Evolutionary conservation across 2,797 vertebrate genomes (phyloP), one percentile per base, ranked within the genome.

Genomic region (Thalassophryne amazonica): DNA sequence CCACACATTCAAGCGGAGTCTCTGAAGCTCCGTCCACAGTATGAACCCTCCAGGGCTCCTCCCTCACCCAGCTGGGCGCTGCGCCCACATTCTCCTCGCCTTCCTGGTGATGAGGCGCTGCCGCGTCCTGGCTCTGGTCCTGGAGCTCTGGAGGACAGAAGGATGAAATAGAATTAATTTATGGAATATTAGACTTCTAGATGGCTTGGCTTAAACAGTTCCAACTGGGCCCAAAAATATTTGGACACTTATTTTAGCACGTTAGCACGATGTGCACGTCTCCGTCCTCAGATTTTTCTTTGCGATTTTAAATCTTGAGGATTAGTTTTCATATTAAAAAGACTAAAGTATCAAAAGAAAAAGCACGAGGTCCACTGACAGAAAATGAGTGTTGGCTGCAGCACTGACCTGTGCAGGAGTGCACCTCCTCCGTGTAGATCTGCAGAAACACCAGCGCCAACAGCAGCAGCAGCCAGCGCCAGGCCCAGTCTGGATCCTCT

Each of bases 391-490:
- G 21, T 14, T 6, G 0, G 5, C 5, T 23, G 3, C 9, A 35
- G 1, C n/a, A n/a, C n/a, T n/a, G n/a, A 84, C 78, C 80, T 76
- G 80, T 23, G 55, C 76, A 69, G 42, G 48, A 64, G 40, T 48
- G n/a, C 0, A 54, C 57, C 27, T 91, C 89, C 62, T 92, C 90
- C 0, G 15, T 83, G 81, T 82, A 90, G 66, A 92, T 85, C 81
- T 92, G 91, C 43, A 91, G 70, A 54, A 90, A 64, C 39, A 92
- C 69, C 1, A 91, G 58, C 1, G 76, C 69, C 2, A 58, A 81
- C 10, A 92, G 69, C 12, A 90, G 56, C 12, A 89, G 14, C 27
- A 91, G 76, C 81, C 87, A 88, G 16, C 88, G 83, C 1, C 15
- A 40, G n/a, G 81, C 82, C 7, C 12, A 73, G 62, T 91, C 88